phyloP scores from a whole-genome alignment of 2,113 vertebrate species.

The Setophaga kirtlandii region DNA sequence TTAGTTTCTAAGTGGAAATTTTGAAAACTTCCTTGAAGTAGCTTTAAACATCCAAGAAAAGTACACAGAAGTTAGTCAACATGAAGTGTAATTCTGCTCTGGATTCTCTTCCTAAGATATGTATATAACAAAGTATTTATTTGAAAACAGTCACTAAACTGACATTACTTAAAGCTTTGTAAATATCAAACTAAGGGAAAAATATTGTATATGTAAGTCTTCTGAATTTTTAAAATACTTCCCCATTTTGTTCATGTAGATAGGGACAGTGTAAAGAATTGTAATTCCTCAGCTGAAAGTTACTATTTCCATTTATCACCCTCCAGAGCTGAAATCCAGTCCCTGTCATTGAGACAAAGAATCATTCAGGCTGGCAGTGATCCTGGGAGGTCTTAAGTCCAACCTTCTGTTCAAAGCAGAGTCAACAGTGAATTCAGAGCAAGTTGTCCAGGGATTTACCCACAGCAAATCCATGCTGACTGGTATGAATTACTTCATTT shows the following conservation, averaged over 20 bases:
- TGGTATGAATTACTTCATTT: not conserved
- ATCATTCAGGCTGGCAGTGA: not conserved
- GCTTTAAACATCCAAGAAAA: not conserved
- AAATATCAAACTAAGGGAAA: not conserved
- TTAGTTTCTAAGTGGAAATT: conserved; percentile 3
- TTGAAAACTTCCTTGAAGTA: conserved; percentile 7
- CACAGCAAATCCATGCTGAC: not conserved
- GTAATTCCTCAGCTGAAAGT: not conserved
- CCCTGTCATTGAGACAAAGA: not conserved
- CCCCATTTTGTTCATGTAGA: not conserved
- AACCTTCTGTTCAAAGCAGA: not conserved
- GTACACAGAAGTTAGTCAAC: not conserved
- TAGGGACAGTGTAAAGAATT: not conserved
- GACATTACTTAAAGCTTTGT: not conserved
- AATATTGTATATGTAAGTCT: not conserved
- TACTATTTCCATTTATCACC: not conserved
- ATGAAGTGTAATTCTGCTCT: not conserved
- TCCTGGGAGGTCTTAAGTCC: not conserved
- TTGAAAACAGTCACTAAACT: not conserved
- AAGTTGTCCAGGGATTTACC: not conserved
- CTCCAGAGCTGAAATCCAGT: not conserved
- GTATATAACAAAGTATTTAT: not conserved
- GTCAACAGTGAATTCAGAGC: not conserved
- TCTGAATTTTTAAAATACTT: not conserved
- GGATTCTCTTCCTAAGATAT: not conserved